Evolutionary conservation across 2,888 invertebrate genomes (phyloP).

Genomic region (Sminthurides aquaticus): DNA sequence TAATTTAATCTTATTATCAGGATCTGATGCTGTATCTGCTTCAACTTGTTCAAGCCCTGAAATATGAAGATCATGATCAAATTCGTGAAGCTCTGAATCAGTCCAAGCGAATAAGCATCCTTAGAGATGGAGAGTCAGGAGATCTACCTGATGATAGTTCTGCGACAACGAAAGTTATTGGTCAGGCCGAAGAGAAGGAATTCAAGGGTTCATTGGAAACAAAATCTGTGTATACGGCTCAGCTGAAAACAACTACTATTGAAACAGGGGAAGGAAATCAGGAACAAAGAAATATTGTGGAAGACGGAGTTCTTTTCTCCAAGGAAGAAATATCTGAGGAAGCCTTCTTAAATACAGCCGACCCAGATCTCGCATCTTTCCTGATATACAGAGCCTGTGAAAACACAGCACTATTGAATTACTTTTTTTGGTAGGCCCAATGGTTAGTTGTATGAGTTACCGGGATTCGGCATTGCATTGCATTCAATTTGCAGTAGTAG

Average conservation of each 20-base stretch:
- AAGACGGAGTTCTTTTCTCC: constrained; percentile 1
- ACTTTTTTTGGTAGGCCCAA: constrained; percentile 77
- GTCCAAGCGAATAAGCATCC: background rate
- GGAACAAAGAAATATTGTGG: background rate
- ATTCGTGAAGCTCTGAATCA: constrained; percentile 51
- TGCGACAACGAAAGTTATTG: background rate
- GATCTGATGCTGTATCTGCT: constrained; percentile 86
- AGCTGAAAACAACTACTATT: background rate
- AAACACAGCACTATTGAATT: constrained; percentile 86
- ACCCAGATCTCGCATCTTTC: constrained; percentile 73
- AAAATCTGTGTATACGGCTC: background rate
- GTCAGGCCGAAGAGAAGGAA: background rate
- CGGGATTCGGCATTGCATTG: background rate
- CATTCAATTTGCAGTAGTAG: background rate
- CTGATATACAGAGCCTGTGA: constrained; percentile 80
- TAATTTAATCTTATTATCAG: constrained; percentile 44
- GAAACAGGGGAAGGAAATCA: background rate
- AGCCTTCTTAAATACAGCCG: constrained; percentile 18
- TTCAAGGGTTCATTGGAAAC: background rate
- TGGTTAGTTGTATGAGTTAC: background rate
- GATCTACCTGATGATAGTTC: background rate
- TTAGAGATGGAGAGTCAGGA: background rate
- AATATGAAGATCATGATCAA: constrained; percentile 78
- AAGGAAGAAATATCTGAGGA: background rate
- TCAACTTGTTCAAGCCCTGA: constrained; percentile 92